phyloP scores from a whole-genome alignment of 2,888 invertebrate genomes.

The Aquatica leii region DNA sequence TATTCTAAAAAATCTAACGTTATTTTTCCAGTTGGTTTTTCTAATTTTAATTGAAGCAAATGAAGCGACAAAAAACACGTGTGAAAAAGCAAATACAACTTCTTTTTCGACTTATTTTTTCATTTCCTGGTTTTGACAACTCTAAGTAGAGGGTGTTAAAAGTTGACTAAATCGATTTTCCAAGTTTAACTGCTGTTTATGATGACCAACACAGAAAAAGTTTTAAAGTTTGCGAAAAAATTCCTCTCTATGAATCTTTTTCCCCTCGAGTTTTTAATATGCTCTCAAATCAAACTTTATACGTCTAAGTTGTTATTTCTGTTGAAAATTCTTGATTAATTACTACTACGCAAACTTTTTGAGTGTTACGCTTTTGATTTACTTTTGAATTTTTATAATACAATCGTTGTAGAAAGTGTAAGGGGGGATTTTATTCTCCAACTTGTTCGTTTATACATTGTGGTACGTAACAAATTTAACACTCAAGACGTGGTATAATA shows the following conservation, averaged over 20 bases:
- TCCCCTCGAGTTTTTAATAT: constrained; percentile 3
- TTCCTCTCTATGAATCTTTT: neutral
- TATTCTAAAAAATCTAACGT: neutral
- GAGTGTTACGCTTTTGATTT: no score
- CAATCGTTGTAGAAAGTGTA: no score
- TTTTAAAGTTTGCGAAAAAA: neutral
- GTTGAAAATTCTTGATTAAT: neutral
- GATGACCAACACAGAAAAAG: constrained; percentile 6
- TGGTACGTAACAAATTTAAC: constrained; percentile 5
- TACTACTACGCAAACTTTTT: neutral
- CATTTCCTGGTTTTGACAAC: constrained; percentile 8
- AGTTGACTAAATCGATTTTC: constrained; percentile 9
- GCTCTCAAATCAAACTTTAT: constrained; percentile 1
- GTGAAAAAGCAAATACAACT: neutral
- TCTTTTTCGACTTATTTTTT: constrained; percentile 1
- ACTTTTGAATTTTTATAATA: no score
- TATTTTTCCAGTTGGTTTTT: neutral
- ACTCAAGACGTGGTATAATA: constrained; percentile 5
- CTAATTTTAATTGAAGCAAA: neutral
- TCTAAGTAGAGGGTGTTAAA: constrained; percentile 4
- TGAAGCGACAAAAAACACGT: neutral
- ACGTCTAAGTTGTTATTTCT: neutral
- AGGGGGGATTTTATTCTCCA: no score
- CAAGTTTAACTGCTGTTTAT: constrained; percentile 14
- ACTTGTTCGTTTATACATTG: no score